phyloP scores from a whole-genome alignment of 2,888 invertebrate species.

The Corythucha ciliata region DNA sequence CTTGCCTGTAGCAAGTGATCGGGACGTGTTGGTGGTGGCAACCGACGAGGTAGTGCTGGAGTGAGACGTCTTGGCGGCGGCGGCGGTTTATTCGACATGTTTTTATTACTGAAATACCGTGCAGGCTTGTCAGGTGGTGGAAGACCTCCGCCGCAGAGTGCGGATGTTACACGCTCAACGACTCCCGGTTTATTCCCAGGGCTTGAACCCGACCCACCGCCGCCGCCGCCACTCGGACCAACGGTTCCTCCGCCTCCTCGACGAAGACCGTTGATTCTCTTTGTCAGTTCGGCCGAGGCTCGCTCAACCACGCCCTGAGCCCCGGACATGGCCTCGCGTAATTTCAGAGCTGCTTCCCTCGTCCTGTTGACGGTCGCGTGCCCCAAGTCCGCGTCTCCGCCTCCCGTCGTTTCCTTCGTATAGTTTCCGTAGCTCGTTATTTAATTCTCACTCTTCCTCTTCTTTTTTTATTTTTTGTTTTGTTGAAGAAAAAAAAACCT shows the following conservation, averaged over 20 bases:
- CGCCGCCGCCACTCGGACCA: constrained; percentile 39
- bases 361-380: neutral
- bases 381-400: no score
- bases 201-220: constrained; percentile 30
- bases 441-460: no score
- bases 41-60: no score
- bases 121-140: constrained; percentile 48
- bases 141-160: constrained; percentile 57
- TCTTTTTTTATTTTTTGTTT: no score
- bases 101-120: constrained; percentile 33
- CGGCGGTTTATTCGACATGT: no score
- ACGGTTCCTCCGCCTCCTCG: constrained; percentile 49
- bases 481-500: no score
- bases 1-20: constrained; percentile 10
- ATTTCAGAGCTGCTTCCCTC: neutral
- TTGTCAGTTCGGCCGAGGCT: constrained; percentile 80
- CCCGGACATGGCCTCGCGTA: no score
- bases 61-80: constrained; percentile 29
- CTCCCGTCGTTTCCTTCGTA: no score
- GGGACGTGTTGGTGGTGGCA: constrained; percentile 26
- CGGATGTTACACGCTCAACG: constrained; percentile 80
- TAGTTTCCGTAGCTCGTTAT: no score
- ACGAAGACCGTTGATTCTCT: constrained; percentile 75
- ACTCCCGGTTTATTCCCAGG: constrained; percentile 65
- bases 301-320: constrained; percentile 79